Conservation (phyloP, 2,888 invertebrate genomes). For the Drosophila histrio region DNA sequence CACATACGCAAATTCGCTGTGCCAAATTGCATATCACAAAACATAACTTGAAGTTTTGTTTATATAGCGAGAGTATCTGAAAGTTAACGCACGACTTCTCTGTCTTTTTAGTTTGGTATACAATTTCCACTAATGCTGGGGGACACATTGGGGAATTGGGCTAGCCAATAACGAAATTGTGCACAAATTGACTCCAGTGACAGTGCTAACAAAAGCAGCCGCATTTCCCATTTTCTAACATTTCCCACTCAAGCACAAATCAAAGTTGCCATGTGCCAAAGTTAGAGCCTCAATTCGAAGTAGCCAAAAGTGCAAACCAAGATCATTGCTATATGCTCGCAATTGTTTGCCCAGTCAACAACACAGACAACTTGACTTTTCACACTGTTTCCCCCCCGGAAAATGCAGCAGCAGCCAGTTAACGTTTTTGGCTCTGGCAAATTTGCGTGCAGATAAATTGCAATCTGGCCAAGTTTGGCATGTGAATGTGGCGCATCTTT, state of each 20-base stretch:
- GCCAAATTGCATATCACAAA: conserved; percentile 60
- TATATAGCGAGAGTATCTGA: conserved; percentile 17
- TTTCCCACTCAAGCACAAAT: conserved; percentile 38
- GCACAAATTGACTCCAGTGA: conserved; percentile 57
- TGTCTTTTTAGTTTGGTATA: conserved; percentile 13
- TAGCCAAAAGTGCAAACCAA: conserved; percentile 68
- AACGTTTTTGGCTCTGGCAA: conserved; percentile 42
- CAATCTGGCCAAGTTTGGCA: conserved; percentile 61
- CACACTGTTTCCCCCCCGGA: conserved; percentile 45
- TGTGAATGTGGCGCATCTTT: background rate
- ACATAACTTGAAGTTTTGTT: conserved; percentile 61
- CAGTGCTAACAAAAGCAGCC: conserved; percentile 38
- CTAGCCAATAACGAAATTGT: conserved; percentile 59
- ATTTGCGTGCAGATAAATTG: conserved; percentile 78
- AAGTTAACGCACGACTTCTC: conserved; percentile 53
- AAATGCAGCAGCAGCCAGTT: no score
- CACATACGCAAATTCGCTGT: conserved; percentile 72
- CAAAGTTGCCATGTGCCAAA: conserved; percentile 34
- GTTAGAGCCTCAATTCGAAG: background rate
- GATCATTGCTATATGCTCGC: conserved; percentile 64
- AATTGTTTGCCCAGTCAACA: conserved; percentile 74
- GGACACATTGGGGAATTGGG: conserved; percentile 33
- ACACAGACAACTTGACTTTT: conserved; percentile 73
- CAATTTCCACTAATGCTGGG: conserved; percentile 39
- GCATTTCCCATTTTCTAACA: background rate